Base-by-base conservation (phyloP, 2,888 invertebrate genomes). In the Hirtodrosophila trivittata region DNA sequence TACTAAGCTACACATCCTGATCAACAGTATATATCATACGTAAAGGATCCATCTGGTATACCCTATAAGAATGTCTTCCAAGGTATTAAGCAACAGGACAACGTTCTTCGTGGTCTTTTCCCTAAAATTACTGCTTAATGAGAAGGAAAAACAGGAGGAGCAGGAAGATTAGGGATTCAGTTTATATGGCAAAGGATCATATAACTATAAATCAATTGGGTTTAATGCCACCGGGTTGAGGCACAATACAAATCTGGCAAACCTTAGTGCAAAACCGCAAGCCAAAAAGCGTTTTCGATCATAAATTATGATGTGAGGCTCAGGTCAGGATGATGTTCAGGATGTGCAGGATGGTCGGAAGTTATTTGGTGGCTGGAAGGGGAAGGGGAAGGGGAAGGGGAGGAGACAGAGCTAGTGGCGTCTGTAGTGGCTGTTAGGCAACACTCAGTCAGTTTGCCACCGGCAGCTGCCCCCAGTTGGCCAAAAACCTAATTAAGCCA, bases 401-500 rank as follows among this genome's bases (percentile, higher is more conserved):
- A 37, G 28, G 56, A 51, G 55, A 55, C 37, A 4, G 7, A 14
- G 66, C 58, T 50, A 66, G 54, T 51, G 60, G 60, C 68, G 59
- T 46, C 66, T 28, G 28, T 28, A 1, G 28, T 28, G 7, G 5
- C 35, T n/a, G 30, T n/a, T 21, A 10, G 43, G 18, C 16, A 33
- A 39, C 33, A 42, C 18, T 21, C 18, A 21, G 18, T 21, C 18
- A 33, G 16, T 45, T 41, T 37, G 50, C 56, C 45, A n/a, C 13
- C 32, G 38, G 35, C 37, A 26, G 37, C 37, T 43, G 26, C 42
- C 43, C 47, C 68, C 80, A 69, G 74, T 62, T 82, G 85, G 67
- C 80, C 87, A 70, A 77, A 86, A 87, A 82, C 73, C 87, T 82
- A 82, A 82, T 82, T 82, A 82, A 87, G 82, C 80, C 80, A 66